Conservation (phyloP, 2,888 invertebrate genomes). For the Aleiodes alternator region DNA sequence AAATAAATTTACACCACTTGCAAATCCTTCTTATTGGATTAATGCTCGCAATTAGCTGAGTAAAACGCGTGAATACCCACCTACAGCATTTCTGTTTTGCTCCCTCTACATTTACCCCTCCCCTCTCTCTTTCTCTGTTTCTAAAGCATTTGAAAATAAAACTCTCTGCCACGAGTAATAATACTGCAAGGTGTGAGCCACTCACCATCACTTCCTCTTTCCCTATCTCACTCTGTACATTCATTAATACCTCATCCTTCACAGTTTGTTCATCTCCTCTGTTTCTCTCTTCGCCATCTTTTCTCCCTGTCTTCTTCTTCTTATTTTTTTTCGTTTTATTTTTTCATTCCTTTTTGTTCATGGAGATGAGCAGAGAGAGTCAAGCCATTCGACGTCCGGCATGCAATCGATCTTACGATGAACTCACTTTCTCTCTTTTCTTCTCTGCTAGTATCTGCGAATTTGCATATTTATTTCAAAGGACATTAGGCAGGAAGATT, state of each 20-base stretch:
- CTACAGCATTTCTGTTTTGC: slow-evolving; percentile 31
- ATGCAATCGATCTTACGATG: slow-evolving; percentile 5
- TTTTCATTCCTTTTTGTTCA: neutral
- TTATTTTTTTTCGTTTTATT: neutral
- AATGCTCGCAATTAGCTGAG: slow-evolving; percentile 68
- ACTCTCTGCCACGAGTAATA: slow-evolving; percentile 42
- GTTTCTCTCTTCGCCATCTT: neutral
- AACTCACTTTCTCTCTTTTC: neutral
- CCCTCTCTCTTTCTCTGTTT: slow-evolving; percentile 1
- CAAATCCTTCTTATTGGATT: slow-evolving; percentile 71
- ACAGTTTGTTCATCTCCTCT: neutral
- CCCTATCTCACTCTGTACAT: slow-evolving; percentile 8
- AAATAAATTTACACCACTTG: slow-evolving; percentile 69
- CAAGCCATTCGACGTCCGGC: neutral
- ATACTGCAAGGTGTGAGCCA: slow-evolving; percentile 32
- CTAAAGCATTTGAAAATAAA: slow-evolving; percentile 28
- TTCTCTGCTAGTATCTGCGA: neutral
- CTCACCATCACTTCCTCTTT: slow-evolving; percentile 23
- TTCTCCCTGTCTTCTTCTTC: neutral
- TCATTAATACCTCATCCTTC: slow-evolving; percentile 32
- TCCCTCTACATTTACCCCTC: slow-evolving; percentile 4
- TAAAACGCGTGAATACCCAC: slow-evolving; percentile 44
- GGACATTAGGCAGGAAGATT: too few species aligned
- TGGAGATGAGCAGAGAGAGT: neutral
- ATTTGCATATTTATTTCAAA: slow-evolving; percentile 11